Base-by-base conservation (phyloP, 2,888 invertebrate species). In the Drosophila birchii region DNA sequence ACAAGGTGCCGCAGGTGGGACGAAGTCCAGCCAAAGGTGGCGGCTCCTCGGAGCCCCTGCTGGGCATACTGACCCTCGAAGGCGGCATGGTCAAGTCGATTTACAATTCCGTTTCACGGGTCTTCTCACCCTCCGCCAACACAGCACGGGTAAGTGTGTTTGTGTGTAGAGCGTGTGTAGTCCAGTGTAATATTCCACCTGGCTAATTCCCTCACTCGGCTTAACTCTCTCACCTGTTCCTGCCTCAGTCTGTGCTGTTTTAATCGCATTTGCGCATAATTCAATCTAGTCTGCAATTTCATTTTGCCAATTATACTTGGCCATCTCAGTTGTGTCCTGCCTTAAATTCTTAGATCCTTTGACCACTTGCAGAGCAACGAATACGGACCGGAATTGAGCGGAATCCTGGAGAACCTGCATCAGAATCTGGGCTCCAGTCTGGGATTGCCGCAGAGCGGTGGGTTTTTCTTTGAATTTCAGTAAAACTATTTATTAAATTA, bases 41-140 rank as follows among this genome's bases (percentile, higher is more conserved):
- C 6, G 55, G 57, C 20, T 44, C 61, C 23, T 47, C 41, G 23
- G 90, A 91, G 68, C 91, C 89, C 68, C 87, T 93, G 82, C 80
- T 93, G 85, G 93, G 93, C 81, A 91, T 93, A 88, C 87, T 93
- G 80, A 93, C 93, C 73, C 90, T 93, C 55, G 92, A 93, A 87
- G 93, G 93, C 81, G 93, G 93, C 66, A 86, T 93, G 90, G 92
- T 93, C 81, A 93, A 93, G 91, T 93, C 93, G 86, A 93, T 93
- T 91, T 93, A 93, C 88, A 93, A 93, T 91, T 93, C 93, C 67
- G 90, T 93, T 85, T 92, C 93, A 78, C 91, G 93, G 85, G 91
- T 93, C 69, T 93, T 92, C 86, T 93, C 93, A 60, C 92, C 93
- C 49, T 90, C 90, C 70, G 89, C 89, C 61, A 66, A 53, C 43